phyloP scores from a whole-genome alignment of 2,113 vertebrate species.

The Dissostichus mawsoni region DNA sequence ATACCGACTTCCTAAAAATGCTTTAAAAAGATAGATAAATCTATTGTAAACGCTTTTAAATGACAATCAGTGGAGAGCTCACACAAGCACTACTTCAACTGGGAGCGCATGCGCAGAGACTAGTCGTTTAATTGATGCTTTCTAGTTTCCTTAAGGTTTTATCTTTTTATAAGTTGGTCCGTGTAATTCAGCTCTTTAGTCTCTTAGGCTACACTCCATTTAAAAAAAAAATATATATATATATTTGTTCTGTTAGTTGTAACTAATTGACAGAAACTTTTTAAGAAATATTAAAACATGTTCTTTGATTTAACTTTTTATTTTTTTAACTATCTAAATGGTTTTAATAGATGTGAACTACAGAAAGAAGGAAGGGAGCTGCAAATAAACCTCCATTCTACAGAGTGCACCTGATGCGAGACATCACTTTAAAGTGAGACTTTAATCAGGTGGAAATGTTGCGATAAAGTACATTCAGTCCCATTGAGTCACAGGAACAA shows the following conservation, averaged over 20 bases:
- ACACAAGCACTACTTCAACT: no score
- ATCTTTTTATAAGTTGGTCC: not conserved
- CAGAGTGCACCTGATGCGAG: not conserved
- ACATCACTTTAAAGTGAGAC: not conserved
- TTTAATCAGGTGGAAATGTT: slow-evolving; percentile 6
- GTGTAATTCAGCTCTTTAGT: not conserved
- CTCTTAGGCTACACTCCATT: not conserved
- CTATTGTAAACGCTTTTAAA: not conserved
- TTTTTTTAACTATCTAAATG: not conserved
- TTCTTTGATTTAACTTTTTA: no score
- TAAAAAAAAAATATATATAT: no score
- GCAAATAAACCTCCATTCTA: not conserved
- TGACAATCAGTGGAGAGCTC: not conserved
- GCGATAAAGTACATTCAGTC: not conserved
- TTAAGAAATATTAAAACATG: not conserved
- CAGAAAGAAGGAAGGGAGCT: no score
- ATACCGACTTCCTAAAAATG: not conserved
- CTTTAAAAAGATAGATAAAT: not conserved
- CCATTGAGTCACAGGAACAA: slow-evolving; percentile 38
- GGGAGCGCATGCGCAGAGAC: not conserved
- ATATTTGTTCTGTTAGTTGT: not conserved
- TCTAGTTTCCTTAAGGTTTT: not conserved
- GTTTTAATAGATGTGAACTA: no score
- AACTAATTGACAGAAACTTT: not conserved
- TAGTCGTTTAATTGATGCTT: not conserved